These are phyloP conservation scores for Pontoporia blainvillei DNA, from an alignment of 2,113 vertebrate genomes.

Conservation along the genomic window DNA sequence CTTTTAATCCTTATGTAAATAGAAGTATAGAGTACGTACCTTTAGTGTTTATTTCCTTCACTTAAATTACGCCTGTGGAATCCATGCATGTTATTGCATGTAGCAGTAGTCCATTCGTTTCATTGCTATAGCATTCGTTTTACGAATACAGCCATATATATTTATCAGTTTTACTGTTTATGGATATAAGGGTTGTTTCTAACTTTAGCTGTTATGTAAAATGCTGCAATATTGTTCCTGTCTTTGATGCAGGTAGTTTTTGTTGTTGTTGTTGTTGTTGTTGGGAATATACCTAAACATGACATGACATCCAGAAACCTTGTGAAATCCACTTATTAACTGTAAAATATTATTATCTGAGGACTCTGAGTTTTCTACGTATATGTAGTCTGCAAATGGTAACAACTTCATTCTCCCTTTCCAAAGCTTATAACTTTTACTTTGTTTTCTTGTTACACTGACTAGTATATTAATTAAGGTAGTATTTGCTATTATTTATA, in stretches of 20 bases:
- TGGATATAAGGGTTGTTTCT: not conserved
- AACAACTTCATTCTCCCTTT: not conserved
- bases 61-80: not conserved
- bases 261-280: not conserved
- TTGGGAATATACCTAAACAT: not conserved
- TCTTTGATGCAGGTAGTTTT: not conserved
- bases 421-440: not conserved
- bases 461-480: not conserved
- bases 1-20: not conserved
- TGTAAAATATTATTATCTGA: not conserved
- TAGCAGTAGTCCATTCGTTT: not conserved
- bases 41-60: not conserved
- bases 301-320: not conserved
- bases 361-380: not conserved
- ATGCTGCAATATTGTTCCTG: not conserved
- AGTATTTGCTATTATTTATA: not conserved
- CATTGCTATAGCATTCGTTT: not conserved
- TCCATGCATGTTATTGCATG: not conserved
- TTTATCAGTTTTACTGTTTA: not conserved
- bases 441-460: not conserved
- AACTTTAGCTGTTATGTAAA: not conserved
- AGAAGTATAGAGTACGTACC: not conserved
- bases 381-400: not conserved
- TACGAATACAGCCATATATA: not conserved
- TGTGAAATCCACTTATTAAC: not conserved